Base-by-base conservation (phyloP, 2,888 invertebrate species). In the Drosophila emarginata region DNA sequence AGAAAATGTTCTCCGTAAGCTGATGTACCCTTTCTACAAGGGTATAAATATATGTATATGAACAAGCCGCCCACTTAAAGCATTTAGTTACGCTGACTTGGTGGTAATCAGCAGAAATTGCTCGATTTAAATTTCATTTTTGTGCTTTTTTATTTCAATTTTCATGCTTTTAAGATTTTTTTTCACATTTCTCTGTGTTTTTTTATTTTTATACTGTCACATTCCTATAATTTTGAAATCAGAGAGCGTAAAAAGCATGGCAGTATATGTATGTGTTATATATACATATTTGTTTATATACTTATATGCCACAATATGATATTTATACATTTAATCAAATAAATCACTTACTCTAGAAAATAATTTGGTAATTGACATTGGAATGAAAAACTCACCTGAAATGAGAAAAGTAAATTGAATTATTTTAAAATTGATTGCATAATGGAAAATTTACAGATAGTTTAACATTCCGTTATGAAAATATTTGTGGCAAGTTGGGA, bases 341-440 rank as follows among this genome's bases (percentile, higher is more conserved):
- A 36, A 60, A 64, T 63, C 37, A 78, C 78, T 78, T 65, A 78
- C 78, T 53, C 0, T 5, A 53, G 63, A n/a, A 18, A 0, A 7
- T 12, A 53, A 54, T 39, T n/a, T 18, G 45, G 12, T 59, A 40
- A 45, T 45, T 28, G 9, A 62, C 37, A 50, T 21, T 28, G 7
- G n/a, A 45, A 21, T 40, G 50, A 11, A 12, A 40, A 18, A 74
- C 78, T 65, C 77, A 78, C 78, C 78, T 78, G 78, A 7, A 78
- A 78, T 52, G 56, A 61, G 54, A 66, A 9, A 4, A 6, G 32
- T 45, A 28, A 2, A 50, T 14, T 32, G n/a, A 50, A 14, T 11
- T 18, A 63, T 54, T 57, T 36, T 36, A 51, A n/a, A 32, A 39
- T 11, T 56, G 2, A 14, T 54, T 11, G 32, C 14, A 15, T 18